These are phyloP conservation scores for Gallinago paraguaiae DNA, from an alignment of 2,113 vertebrate species.

Conservation along the genomic window DNA sequence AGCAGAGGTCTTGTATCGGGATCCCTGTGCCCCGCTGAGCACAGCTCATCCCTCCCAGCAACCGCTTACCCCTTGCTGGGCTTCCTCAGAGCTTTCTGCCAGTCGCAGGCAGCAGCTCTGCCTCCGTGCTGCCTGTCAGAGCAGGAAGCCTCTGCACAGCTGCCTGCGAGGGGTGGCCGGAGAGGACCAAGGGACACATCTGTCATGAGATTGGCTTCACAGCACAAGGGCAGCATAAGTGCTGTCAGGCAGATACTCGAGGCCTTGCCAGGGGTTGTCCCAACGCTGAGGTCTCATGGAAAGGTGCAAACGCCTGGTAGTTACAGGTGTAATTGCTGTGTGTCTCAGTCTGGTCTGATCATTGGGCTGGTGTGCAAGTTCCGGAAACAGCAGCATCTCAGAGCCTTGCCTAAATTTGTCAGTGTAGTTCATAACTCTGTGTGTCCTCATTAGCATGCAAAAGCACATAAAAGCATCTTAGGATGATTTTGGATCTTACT, in stretches of 20 bases:
- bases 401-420: background rate
- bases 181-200: accelerated
- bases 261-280: background rate
- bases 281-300: background rate
- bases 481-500: background rate
- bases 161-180: background rate
- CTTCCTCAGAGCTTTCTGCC: background rate
- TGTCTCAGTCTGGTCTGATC: background rate
- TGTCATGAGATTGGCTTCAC: background rate
- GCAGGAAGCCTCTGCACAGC: background rate
- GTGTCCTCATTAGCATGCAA: background rate
- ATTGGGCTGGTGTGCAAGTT: background rate
- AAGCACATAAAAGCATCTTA: background rate
- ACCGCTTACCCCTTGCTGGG: background rate
- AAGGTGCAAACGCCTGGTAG: background rate
- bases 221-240: background rate
- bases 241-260: background rate
- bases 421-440: background rate
- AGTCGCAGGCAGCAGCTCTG: background rate
- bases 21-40: background rate
- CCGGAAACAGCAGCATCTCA: background rate
- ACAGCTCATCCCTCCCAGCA: background rate
- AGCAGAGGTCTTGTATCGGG: accelerated
- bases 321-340: background rate
- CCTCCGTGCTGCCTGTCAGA: accelerated